Conservation (phyloP, 1,140 invertebrate species). For the Drosophila tropicalis region DNA sequence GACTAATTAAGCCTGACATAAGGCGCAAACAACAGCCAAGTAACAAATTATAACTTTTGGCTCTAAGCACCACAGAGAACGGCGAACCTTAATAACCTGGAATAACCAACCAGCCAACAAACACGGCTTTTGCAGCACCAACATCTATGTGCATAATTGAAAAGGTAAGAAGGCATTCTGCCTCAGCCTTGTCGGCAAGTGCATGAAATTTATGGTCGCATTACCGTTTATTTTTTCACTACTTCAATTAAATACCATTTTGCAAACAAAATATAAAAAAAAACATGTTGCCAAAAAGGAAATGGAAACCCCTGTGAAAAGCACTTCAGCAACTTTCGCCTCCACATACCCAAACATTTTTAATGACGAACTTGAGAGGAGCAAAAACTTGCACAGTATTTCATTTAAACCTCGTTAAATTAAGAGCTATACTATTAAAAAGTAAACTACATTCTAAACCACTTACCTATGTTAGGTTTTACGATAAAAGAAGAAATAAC, state of each 20-base stretch:
- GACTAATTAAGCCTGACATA: constrained; percentile 48
- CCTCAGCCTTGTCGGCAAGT: constrained; percentile 51
- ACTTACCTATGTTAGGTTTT: background rate
- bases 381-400: background rate
- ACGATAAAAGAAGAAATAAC: background rate
- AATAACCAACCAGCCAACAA: constrained; percentile 22
- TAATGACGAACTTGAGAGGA: constrained; percentile 4
- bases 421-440: background rate
- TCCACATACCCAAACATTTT: constrained; percentile 5
- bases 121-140: background rate
- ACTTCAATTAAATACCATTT: constrained; percentile 45
- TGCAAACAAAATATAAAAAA: background rate
- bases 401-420: background rate
- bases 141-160: constrained; percentile 64
- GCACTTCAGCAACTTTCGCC: constrained; percentile 10
- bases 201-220: constrained; percentile 53
- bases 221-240: constrained; percentile 33
- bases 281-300: constrained; percentile 23
- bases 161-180: constrained; percentile 55
- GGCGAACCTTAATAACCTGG: constrained; percentile 42
- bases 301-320: background rate
- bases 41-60: constrained; percentile 9
- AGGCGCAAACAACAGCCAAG: constrained; percentile 15
- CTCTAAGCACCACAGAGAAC: background rate
- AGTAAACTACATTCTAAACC: background rate